Conservation (phyloP, 1,140 invertebrate genomes). For the Lasioglossum albipes region DNA sequence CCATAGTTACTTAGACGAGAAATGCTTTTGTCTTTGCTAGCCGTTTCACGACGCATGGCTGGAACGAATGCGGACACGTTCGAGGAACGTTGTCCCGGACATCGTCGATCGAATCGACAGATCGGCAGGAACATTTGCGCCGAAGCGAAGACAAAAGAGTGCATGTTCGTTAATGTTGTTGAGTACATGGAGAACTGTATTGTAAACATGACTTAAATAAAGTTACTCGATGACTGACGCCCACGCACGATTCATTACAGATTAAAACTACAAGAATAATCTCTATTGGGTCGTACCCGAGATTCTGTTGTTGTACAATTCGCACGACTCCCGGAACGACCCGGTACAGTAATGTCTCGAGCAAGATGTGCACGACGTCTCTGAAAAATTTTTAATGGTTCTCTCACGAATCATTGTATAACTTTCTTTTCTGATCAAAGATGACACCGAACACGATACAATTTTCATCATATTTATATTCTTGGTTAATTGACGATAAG, state of each 20-base stretch:
- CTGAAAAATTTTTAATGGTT: no score
- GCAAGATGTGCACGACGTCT: no score
- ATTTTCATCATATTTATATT: no score
- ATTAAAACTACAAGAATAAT: background rate
- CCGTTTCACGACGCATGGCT: conserved; percentile 34
- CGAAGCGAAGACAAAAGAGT: conserved; percentile 64
- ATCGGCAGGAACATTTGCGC: conserved; percentile 45
- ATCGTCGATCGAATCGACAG: background rate
- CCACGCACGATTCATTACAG: conserved; percentile 25
- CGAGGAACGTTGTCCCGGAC: no score
- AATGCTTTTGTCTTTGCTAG: conserved; percentile 44
- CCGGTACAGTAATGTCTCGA: no score
- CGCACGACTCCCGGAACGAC: no score
- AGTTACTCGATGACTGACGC: conserved; percentile 68
- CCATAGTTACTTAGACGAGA: conserved; percentile 56
- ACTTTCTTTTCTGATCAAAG: no score
- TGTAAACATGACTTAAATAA: conserved; percentile 75
- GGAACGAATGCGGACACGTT: no score
- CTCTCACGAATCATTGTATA: no score
- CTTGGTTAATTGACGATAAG: no score
- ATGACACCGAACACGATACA: no score
- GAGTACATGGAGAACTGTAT: conserved; percentile 67
- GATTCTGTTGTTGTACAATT: no score
- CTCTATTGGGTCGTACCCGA: background rate
- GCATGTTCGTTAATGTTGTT: conserved; percentile 66